Evolutionary conservation across 2,797 vertebrate species (phyloP).

Genomic region (Phylloscopus collybita): DNA sequence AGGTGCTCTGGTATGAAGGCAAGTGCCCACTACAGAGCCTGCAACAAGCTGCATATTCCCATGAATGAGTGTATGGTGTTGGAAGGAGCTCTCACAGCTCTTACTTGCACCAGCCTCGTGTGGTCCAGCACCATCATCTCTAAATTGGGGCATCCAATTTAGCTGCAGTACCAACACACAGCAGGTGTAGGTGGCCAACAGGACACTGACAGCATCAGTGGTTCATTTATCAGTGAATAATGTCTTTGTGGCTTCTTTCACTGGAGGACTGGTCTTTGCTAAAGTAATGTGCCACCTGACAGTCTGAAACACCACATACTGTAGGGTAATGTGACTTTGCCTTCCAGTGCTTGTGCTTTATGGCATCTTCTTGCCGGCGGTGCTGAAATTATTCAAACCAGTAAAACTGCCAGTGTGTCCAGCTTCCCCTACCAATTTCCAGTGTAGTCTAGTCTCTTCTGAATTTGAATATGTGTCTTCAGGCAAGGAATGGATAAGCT

Average conservation of each 20-base stretch:
- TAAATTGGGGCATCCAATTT: accelerated
- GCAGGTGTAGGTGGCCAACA: neutral
- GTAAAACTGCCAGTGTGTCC: neutral
- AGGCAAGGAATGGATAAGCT: neutral
- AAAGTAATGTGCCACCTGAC: neutral
- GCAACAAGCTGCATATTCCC: neutral
- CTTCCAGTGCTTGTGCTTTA: neutral
- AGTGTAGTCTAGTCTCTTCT: neutral
- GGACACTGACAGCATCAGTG: neutral
- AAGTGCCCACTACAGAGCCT: neutral
- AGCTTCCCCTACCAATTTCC: neutral
- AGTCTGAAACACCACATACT: neutral
- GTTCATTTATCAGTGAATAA: neutral
- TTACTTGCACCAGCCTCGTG: accelerated
- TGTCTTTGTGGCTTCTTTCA: neutral
- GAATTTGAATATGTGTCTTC: neutral
- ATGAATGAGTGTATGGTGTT: accelerated
- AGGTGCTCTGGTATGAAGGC: neutral
- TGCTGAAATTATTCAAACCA: neutral
- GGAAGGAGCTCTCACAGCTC: neutral
- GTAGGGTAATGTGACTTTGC: neutral
- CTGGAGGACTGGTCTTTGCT: neutral
- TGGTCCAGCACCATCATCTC: neutral
- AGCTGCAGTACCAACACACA: neutral
- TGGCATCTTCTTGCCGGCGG: neutral